Conservation (phyloP, 2,797 vertebrate species). For the Gambelia wislizenii region DNA sequence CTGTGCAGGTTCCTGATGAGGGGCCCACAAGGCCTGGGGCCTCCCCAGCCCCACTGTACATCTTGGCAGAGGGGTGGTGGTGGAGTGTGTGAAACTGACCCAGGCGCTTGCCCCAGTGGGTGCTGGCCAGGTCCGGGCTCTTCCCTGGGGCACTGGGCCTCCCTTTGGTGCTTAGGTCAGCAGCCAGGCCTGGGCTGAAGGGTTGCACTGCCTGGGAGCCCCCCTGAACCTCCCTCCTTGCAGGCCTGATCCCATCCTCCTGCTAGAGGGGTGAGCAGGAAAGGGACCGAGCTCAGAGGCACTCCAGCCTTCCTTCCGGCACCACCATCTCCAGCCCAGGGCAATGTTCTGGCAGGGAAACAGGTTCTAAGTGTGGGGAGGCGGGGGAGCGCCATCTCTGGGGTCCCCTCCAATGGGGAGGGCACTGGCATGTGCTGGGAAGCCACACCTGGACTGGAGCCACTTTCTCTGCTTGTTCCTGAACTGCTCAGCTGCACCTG, state of each 20-base stretch:
- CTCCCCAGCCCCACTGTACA: too few species aligned
- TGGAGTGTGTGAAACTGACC: background rate
- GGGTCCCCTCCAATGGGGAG: too few species aligned
- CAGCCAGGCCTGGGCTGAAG: background rate
- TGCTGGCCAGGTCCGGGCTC: background rate
- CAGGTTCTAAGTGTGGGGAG: too few species aligned
- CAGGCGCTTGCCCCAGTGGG: background rate
- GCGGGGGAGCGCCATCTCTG: background rate
- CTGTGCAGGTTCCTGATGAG: background rate
- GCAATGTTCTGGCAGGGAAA: too few species aligned
- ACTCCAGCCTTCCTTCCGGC: background rate
- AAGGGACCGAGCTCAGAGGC: background rate
- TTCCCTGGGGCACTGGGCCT: background rate
- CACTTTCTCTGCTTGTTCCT: background rate
- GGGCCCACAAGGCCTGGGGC: background rate
- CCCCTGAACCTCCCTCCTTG: too few species aligned
- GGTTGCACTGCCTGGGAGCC: background rate
- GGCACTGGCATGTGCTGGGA: too few species aligned
- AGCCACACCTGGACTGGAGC: too few species aligned
- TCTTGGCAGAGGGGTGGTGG: too few species aligned
- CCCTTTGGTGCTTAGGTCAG: background rate
- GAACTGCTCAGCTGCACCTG: background rate
- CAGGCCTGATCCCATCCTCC: background rate
- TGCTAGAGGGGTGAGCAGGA: accelerated
- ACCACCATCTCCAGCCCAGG: too few species aligned